Conservation (phyloP, 2,113 vertebrate genomes). For the Sylvietta virens region DNA sequence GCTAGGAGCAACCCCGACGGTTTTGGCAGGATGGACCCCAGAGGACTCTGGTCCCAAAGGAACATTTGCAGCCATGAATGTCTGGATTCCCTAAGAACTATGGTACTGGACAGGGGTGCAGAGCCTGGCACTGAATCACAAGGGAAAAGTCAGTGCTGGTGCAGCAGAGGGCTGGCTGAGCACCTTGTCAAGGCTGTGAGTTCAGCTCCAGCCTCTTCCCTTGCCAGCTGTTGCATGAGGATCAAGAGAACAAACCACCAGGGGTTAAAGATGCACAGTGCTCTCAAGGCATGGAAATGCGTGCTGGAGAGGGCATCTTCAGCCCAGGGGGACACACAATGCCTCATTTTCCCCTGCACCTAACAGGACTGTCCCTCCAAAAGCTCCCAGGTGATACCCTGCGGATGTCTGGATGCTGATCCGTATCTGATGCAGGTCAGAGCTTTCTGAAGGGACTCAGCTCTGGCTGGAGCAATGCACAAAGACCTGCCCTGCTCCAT, state of each 20-base stretch:
- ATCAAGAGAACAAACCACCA: not conserved
- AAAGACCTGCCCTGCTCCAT: not conserved
- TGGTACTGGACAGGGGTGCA: not conserved
- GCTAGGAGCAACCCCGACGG: not conserved
- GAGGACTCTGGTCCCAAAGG: not conserved
- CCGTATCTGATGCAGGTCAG: not conserved
- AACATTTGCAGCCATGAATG: not conserved
- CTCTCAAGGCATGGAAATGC: not conserved
- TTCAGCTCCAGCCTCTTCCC: not conserved
- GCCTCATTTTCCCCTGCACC: not conserved
- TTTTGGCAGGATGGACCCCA: not conserved
- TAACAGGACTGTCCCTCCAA: rapidly evolving
- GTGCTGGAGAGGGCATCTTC: not conserved
- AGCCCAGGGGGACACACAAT: not conserved
- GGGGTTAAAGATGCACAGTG: not conserved
- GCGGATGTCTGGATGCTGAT: not conserved
- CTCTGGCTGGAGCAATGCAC: not conserved
- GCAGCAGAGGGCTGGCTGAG: not conserved
- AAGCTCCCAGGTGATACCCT: not conserved
- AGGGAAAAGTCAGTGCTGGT: not conserved
- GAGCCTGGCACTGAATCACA: not conserved
- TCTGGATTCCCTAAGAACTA: not conserved
- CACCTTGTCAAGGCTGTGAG: not conserved
- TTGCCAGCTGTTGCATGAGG: not conserved
- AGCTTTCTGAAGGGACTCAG: not conserved